A percentile compares a stretch with the other conserved stretches of the same genome.
Evolutionary conservation across 92 coral and sea anemone genomes (phyloP).

Genomic region (Nematostella vectensis): DNA sequence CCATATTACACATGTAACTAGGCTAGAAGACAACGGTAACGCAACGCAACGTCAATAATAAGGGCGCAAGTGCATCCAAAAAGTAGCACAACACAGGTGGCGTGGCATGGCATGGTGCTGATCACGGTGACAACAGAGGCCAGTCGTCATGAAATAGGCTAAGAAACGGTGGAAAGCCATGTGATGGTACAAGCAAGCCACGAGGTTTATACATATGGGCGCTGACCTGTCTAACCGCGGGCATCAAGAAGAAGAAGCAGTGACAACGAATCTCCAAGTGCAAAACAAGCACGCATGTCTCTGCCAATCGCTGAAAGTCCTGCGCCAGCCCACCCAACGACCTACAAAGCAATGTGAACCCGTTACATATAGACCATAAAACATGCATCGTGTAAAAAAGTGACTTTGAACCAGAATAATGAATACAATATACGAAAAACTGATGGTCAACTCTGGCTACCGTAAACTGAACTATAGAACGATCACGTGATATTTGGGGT

Average conservation of each 20-base stretch:
- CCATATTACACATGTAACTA: constrained; percentile 80
- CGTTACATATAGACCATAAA: neutral
- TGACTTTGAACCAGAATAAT: neutral
- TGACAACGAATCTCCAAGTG: constrained; percentile 96
- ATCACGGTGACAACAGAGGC: no score
- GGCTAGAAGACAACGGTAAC: constrained; percentile 37
- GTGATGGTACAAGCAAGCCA: no score
- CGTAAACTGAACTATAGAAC: no score
- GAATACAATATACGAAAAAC: neutral
- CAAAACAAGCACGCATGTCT: constrained; percentile 79
- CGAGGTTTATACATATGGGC: no score
- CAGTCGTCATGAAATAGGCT: no score
- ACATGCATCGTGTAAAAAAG: neutral
- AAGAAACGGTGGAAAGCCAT: no score
- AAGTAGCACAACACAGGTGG: neutral
- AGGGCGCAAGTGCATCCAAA: no score
- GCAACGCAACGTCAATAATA: no score
- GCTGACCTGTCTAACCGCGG: constrained; percentile 78
- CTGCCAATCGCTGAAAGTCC: constrained; percentile 86
- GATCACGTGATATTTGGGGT: no score
- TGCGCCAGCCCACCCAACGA: constrained; percentile 57
- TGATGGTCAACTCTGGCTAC: no score
- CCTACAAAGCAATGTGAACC: constrained; percentile 24
- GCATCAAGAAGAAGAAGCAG: constrained; percentile 73
- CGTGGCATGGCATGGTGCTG: no score